Evolutionary conservation across 2,797 vertebrate species (phyloP), one percentile per base, ranked within the genome.

Genomic region (Mus minutoides): DNA sequence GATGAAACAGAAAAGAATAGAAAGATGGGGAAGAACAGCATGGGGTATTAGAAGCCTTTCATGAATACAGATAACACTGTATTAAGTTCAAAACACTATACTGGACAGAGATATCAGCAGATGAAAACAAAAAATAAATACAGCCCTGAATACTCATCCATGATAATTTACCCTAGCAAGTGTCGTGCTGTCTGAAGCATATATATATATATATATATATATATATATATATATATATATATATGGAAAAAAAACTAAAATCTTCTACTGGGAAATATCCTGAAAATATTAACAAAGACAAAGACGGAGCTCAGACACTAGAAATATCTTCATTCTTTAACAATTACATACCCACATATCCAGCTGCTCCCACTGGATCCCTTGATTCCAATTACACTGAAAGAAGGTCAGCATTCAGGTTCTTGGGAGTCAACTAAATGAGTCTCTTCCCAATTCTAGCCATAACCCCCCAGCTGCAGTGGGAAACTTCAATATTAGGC

Each of bases 391-490:
- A 91, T 78, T 83, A 91, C 58, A 16, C 22, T 26, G 58, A 34
- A 37, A 83, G 96, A 94, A 95, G 94, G 96, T 97, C 80, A 92
- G 29, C 24, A 43, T 40, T 86, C 24, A 71, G 54, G 58, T 89
- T 83, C 37, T 22, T 88, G 75, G 9, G 26, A 85, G 52, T 75
- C 64, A 56, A 26, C 40, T 88, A 84, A 89, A 92, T 79, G 56
- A 94, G 34, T 67, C 64, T 90, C 69, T 14, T 6, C 26, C 83
- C 34, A 49, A 17, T 6, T 5, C 13, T 34, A 71, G 16, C 7
- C 85, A 56, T 1, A 24, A 17, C 1, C 34, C 54, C 79, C 75
- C 12, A 56, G 4, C 31, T 49, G 13, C n/a, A 76, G 64, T 37
- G 54, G 60, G 58, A 75, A 52, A 40, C 9, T 64, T 86, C 3